These are phyloP conservation scores for Eptesicus fuscus DNA, from an alignment of 2,113 vertebrate genomes.

Conservation along the genomic window DNA sequence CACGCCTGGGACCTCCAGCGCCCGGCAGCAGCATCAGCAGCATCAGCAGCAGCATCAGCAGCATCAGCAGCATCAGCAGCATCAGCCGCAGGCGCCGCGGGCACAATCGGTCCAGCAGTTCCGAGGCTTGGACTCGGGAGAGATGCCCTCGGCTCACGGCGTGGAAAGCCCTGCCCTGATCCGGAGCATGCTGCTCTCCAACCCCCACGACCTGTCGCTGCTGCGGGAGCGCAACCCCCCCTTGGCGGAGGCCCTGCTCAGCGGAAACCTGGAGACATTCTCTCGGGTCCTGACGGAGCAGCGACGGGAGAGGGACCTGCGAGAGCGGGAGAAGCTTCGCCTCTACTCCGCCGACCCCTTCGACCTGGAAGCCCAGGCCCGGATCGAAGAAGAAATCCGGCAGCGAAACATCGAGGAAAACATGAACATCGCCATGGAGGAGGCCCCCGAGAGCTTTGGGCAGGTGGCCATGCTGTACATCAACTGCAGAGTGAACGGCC, in stretches of 20 bases:
- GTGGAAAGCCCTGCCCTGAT: conserved; percentile 89
- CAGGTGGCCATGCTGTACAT: conserved; percentile 99
- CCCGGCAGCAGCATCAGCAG: conserved; percentile 51
- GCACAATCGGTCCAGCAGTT: neutral
- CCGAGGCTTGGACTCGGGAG: conserved; percentile 31
- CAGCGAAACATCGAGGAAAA: conserved; percentile 99
- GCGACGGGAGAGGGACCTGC: conserved; percentile 88
- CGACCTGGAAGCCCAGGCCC: conserved; percentile 95
- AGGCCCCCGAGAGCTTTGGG: conserved; percentile 97
- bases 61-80: conserved; percentile 52
- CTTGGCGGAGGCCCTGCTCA: conserved; percentile 93
- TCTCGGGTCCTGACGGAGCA: conserved; percentile 93
- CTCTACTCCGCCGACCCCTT: conserved; percentile 94
- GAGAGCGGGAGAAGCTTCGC: conserved; percentile 92
- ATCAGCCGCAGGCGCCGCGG: neutral
- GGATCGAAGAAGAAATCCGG: conserved; percentile 97
- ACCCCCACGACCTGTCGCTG: conserved; percentile 94
- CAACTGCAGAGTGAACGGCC: conserved; percentile 97
- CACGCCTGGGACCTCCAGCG: conserved; percentile 86
- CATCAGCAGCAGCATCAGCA: conserved; percentile 45
- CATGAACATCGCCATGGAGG: conserved; percentile 99
- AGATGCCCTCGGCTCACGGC: conserved; percentile 76
- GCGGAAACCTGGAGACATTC: conserved; percentile 94
- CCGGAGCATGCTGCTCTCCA: conserved; percentile 93
- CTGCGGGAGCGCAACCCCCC: conserved; percentile 94